phyloP scores from a whole-genome alignment of 2,888 invertebrate genomes.

The Gastrophysa polygoni region DNA sequence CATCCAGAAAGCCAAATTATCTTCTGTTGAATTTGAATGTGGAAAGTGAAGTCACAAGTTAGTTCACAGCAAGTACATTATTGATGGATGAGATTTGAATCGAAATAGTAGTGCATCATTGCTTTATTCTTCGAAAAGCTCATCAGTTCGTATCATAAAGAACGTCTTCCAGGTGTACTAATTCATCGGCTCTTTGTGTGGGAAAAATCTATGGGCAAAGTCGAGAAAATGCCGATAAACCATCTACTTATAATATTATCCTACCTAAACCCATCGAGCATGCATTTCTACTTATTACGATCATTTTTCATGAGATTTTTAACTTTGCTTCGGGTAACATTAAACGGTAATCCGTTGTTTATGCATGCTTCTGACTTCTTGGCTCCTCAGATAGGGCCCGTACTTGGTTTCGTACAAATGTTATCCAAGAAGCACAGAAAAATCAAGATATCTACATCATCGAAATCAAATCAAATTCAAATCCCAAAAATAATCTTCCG shows the following conservation, averaged over 20 bases:
- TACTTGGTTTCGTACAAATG: slow-evolving; percentile 23
- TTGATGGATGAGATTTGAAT: too few relatives aligned
- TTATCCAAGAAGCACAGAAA: slow-evolving; percentile 15
- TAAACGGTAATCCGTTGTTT: slow-evolving; percentile 35
- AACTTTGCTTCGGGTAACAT: slow-evolving; percentile 28
- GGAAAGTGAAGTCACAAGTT: too few relatives aligned
- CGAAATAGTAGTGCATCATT: too few relatives aligned
- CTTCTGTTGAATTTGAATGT: too few relatives aligned
- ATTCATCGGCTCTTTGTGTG: background rate
- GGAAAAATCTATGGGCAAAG: background rate
- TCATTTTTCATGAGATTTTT: slow-evolving; percentile 33
- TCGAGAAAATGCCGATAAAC: slow-evolving; percentile 10
- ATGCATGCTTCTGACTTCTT: slow-evolving; percentile 29
- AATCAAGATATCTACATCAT: background rate
- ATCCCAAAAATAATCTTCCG: too few relatives aligned
- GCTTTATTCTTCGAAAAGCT: too few relatives aligned
- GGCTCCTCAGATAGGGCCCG: slow-evolving; percentile 24
- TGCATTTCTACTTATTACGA: slow-evolving; percentile 28
- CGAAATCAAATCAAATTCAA: too few relatives aligned
- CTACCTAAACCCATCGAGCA: slow-evolving; percentile 26
- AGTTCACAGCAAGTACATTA: too few relatives aligned
- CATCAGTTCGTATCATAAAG: too few relatives aligned
- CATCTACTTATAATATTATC: slow-evolving; percentile 22
- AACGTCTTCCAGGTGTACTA: background rate
- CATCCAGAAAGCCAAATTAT: too few relatives aligned